Conservation (phyloP, 2,888 invertebrate genomes). For the Heteropelma amictum region DNA sequence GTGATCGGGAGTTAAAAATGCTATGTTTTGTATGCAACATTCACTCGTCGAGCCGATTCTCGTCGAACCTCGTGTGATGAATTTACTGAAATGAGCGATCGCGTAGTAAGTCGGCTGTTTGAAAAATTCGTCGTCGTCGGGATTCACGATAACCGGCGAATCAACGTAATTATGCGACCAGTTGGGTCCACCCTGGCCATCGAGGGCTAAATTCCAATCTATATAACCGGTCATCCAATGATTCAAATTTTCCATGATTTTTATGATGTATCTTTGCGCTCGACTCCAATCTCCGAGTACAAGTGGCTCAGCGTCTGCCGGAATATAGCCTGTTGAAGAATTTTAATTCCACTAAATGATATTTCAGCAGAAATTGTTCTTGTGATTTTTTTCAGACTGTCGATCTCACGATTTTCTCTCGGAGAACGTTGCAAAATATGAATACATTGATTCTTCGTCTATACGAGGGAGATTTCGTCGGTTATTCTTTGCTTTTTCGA, state of each 20-base stretch:
- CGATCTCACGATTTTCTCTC: no score
- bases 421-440: no score
- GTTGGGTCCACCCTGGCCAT: slow-evolving; percentile 89
- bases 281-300: slow-evolving; percentile 87
- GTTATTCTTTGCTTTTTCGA: no score
- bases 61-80: slow-evolving; percentile 83
- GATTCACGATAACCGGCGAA: slow-evolving; percentile 85
- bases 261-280: slow-evolving; percentile 82
- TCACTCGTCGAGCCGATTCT: slow-evolving; percentile 72
- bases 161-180: slow-evolving; percentile 90
- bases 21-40: slow-evolving; percentile 76
- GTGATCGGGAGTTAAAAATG: slow-evolving; percentile 80
- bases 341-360: no score
- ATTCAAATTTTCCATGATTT: slow-evolving; percentile 85
- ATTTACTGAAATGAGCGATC: slow-evolving; percentile 89
- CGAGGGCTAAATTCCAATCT: slow-evolving; percentile 93
- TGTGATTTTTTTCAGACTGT: no score
- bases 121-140: slow-evolving; percentile 85
- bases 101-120: slow-evolving; percentile 94
- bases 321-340: slow-evolving; percentile 79
- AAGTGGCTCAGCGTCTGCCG: slow-evolving; percentile 80
- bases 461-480: no score
- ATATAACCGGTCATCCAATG: slow-evolving; percentile 90
- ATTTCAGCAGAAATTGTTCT: no score
- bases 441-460: no score